phyloP scores from a whole-genome alignment of 2,888 invertebrate species.

The Pristionchus exspectatus region DNA sequence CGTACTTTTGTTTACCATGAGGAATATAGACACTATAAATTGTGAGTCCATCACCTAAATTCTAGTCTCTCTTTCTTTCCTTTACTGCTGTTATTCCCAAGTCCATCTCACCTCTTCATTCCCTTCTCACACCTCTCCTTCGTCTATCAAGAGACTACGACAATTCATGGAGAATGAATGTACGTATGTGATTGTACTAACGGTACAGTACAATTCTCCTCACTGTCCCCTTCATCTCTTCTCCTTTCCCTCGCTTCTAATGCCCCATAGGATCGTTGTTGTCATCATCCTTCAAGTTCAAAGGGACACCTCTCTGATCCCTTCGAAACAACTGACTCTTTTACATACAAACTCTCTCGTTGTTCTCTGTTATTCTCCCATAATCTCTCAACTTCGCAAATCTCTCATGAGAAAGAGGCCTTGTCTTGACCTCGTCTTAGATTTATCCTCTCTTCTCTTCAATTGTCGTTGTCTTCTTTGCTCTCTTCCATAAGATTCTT shows the following conservation, averaged over 20 bases:
- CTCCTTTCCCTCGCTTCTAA: not conserved
- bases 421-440: not conserved
- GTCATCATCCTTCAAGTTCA: not conserved
- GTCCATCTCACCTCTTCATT: not conserved
- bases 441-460: not conserved
- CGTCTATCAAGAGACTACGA: not conserved
- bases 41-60: not conserved
- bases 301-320: not conserved
- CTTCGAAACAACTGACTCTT: not conserved
- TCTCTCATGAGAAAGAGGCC: slow-evolving; percentile 11
- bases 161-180: not conserved
- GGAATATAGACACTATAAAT: not conserved
- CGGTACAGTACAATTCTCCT: not conserved
- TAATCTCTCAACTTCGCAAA: slow-evolving; percentile 12
- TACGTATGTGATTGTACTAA: not conserved
- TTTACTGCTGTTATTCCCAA: not conserved
- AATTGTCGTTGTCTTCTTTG: not conserved
- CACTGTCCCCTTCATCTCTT: not conserved
- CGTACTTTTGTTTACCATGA: not conserved
- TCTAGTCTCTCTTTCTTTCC: not conserved
- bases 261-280: not conserved
- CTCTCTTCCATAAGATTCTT: not conserved
- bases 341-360: not conserved
- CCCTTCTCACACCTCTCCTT: not conserved
- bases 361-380: slow-evolving; percentile 16